Percentiles rank a stretch among this genome's conserved stretches.
These are phyloP conservation scores for Lichenostomus cassidix DNA, from an alignment of 2,113 vertebrate genomes.

Conservation along the genomic window DNA sequence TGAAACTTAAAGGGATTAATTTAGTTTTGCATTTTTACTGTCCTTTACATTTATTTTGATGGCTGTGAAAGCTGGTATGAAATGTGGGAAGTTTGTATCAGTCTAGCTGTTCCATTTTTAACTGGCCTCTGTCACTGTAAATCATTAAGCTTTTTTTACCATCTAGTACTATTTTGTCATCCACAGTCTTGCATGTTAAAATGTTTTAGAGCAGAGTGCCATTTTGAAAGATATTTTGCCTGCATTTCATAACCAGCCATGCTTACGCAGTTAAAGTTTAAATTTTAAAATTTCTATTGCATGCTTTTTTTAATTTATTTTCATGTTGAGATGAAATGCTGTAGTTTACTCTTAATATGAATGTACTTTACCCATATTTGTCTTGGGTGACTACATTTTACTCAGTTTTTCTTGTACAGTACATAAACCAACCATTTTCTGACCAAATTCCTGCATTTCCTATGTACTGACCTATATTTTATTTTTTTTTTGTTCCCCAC, in stretches of 20 bases:
- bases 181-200: constrained; percentile 81
- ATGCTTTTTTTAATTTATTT: constrained; percentile 77
- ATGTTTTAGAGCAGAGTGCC: constrained; percentile 75
- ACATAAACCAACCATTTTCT: constrained; percentile 98
- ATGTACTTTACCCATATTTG: constrained; percentile 92
- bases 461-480: constrained; percentile 99
- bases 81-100: constrained; percentile 77
- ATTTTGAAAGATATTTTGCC: constrained; percentile 74
- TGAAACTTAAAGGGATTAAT: constrained; percentile 74
- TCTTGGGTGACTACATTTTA: constrained; percentile 93
- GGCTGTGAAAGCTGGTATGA: constrained; percentile 85
- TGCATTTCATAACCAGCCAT: constrained; percentile 83
- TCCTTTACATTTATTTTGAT: constrained; percentile 80
- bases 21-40: constrained; percentile 77
- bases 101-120: constrained; percentile 76
- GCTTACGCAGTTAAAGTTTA: constrained; percentile 79
- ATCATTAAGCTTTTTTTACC: constrained; percentile 71
- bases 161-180: constrained; percentile 73
- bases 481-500: constrained; percentile 96
- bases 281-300: constrained; percentile 81
- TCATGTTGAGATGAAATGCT: constrained; percentile 79
- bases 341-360: constrained; percentile 86
- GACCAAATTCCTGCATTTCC: constrained; percentile 99
- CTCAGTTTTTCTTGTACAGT: constrained; percentile 93
- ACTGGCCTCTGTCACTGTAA: constrained; percentile 76